Conservation (phyloP, 2,888 invertebrate genomes). For the Hydriomena furcata region DNA sequence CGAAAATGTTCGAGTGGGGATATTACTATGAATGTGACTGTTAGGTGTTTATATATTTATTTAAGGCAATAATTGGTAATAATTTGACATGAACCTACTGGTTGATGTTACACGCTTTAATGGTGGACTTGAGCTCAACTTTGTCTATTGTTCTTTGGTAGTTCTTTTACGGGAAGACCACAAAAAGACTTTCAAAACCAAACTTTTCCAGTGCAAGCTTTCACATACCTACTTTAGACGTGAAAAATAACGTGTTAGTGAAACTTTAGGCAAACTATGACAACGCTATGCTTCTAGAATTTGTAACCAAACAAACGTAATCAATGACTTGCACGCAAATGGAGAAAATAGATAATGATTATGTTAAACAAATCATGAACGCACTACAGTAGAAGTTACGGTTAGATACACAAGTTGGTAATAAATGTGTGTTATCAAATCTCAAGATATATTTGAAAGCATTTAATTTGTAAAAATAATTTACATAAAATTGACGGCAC, state of each 20-base stretch:
- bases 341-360: conserved; percentile 34
- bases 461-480: too few relatives aligned
- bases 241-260: conserved; percentile 5
- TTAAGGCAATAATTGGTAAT: too few relatives aligned
- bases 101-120: too few relatives aligned
- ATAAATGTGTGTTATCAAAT: neutral
- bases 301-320: conserved; percentile 6
- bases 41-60: too few relatives aligned
- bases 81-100: too few relatives aligned
- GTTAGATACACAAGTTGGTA: neutral
- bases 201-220: neutral
- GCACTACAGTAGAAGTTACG: neutral
- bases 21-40: too few relatives aligned
- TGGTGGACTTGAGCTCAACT: too few relatives aligned
- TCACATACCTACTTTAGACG: neutral
- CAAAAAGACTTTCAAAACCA: neutral
- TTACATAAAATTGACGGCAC: too few relatives aligned
- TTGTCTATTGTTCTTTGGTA: too few relatives aligned
- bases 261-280: conserved; percentile 23
- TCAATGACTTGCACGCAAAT: conserved; percentile 40
- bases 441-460: too few relatives aligned
- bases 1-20: too few relatives aligned
- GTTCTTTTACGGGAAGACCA: too few relatives aligned
- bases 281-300: conserved; percentile 2
- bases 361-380: conserved; percentile 3